A percentile compares a stretch with the other conserved stretches of the same genome.
Evolutionary conservation across 1,140 invertebrate species (phyloP).

Genomic region (Elymnias hypermnestra): DNA sequence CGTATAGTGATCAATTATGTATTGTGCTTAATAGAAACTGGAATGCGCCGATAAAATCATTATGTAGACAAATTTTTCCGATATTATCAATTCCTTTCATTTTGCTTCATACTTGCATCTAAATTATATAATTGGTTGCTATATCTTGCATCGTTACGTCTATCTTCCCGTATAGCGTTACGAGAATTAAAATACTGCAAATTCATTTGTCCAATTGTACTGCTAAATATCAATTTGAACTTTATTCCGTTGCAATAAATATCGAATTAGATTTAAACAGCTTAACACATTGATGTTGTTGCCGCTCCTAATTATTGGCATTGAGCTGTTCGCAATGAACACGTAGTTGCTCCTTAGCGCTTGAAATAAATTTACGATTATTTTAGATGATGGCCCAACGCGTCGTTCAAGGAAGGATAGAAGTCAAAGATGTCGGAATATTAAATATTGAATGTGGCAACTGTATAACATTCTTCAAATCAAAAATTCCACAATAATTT

Average conservation of each 20-base stretch:
- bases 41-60: not conserved
- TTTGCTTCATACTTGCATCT: constrained; percentile 6
- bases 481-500: too few species aligned
- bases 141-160: constrained; percentile 10
- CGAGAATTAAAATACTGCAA: constrained; percentile 13
- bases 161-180: constrained; percentile 9
- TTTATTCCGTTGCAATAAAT: constrained; percentile 5
- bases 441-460: constrained; percentile 9
- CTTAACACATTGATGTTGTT: constrained; percentile 11
- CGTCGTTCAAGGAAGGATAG: constrained; percentile 35
- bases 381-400: constrained; percentile 47
- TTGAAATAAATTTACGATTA: constrained; percentile 55
- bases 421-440: constrained; percentile 8
- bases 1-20: not conserved
- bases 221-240: constrained; percentile 2
- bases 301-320: constrained; percentile 31
- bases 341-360: constrained; percentile 24
- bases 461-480: too few species aligned
- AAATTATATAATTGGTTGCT: constrained; percentile 10
- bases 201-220: constrained; percentile 7
- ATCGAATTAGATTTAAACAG: not conserved
- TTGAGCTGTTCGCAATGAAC: constrained; percentile 30
- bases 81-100: constrained; percentile 1
- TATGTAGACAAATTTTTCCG: not conserved
- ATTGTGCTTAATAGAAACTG: not conserved